Percentiles rank a stretch among this genome's conserved stretches.
Conservation (phyloP, 2,888 invertebrate genomes). For the Platycheirus albimanus region DNA sequence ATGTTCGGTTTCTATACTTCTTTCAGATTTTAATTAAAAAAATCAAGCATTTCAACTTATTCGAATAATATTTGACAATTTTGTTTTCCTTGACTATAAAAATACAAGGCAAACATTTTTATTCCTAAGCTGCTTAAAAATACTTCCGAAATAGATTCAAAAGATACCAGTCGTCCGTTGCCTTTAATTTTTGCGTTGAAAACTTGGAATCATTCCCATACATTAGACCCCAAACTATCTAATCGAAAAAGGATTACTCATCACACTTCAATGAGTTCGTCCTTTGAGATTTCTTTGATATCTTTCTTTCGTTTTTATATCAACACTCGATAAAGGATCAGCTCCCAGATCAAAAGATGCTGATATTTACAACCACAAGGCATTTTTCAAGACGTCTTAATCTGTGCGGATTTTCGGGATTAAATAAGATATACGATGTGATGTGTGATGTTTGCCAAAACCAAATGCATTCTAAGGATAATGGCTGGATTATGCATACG, state of each 20-base stretch:
- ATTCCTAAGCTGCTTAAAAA: too few relatives aligned
- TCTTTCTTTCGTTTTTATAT: slow-evolving; percentile 45
- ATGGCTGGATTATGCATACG: slow-evolving; percentile 50
- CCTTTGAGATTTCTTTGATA: slow-evolving; percentile 31
- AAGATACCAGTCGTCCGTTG: too few relatives aligned
- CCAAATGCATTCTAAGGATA: slow-evolving; percentile 43
- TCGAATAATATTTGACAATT: too few relatives aligned
- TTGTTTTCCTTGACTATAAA: too few relatives aligned
- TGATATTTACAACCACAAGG: slow-evolving; percentile 34
- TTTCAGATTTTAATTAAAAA: too few relatives aligned
- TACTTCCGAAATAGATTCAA: too few relatives aligned
- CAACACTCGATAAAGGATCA: slow-evolving; percentile 57
- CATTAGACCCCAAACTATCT: slow-evolving; percentile 1
- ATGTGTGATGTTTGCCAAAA: slow-evolving; percentile 45
- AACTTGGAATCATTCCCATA: too few relatives aligned
- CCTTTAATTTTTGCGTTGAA: too few relatives aligned
- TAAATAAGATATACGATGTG: slow-evolving; percentile 33
- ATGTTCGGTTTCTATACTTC: too few relatives aligned
- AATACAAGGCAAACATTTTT: too few relatives aligned
- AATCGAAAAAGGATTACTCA: slow-evolving; percentile 47
- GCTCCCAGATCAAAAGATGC: slow-evolving; percentile 58
- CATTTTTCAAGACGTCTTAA: slow-evolving; percentile 57
- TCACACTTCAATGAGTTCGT: slow-evolving; percentile 55
- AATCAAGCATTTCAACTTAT: too few relatives aligned
- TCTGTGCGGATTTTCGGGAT: slow-evolving; percentile 59